Base-by-base conservation (phyloP, 2,888 invertebrate genomes). In the Punctoribates punctum region DNA sequence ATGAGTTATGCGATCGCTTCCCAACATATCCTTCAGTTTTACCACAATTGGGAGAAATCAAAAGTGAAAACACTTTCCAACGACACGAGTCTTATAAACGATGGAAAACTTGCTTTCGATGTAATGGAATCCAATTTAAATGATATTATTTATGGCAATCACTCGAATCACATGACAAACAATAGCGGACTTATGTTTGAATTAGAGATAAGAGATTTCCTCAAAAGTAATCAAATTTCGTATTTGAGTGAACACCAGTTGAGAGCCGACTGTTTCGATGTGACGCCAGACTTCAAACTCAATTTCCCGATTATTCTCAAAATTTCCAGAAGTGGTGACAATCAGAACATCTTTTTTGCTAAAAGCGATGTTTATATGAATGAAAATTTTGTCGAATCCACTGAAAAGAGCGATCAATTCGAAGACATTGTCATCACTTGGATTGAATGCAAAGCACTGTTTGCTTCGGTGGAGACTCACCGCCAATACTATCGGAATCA, bases 371-470 rank as follows among this genome's bases (percentile, higher is more conserved):
- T 11, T 13, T 60, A 25, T 34, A 34, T 34, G 34, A 34, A 8
- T 5, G 4, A 60, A 60, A 3, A 20, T 5, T 20, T 13, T 20
- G 20, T 23, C 4, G 11, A 60, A 23, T 11, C 23, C 1, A 60
- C 20, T 4, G 23, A n/a, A n/a, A 13, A 4, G 4, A 60, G 20
- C 11, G 48, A 70, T 11, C 6, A 20, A 9, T 6, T 20, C 20
- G 51, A 67, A 15, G 2, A 51, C 67, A 15, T 29, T 54, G 42
- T 74, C 8, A 54, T 77, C 34, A 65, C 42, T 54, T 77, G 77
- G 77, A 73, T 77, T 42, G 77, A 77, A 57, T 77, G 77, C 54
- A 77, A 77, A 70, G 38, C 77, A n/a, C 17, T 77, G 23, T 77
- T 77, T 29, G 77, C 77, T 17, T 67, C 65, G 9, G n/a, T 23